Base-by-base conservation (phyloP, 2,888 invertebrate genomes). In the Acrobasis consociella region DNA sequence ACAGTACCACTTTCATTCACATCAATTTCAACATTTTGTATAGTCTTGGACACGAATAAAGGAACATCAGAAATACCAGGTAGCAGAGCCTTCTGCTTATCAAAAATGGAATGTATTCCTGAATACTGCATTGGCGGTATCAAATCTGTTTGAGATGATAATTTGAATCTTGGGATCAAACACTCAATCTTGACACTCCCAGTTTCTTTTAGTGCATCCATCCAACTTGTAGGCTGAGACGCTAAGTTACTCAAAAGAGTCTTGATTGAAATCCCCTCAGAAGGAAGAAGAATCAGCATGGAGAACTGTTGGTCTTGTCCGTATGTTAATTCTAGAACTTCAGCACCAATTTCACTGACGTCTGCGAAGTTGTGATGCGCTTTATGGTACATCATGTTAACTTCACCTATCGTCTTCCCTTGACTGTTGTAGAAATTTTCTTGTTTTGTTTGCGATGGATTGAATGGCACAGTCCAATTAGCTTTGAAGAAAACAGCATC, bases 1-100 rank as follows among this genome's bases (percentile, higher is more conserved):
- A 94, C 94, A 0, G 96, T 96, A 0, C 96, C 96, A 75, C 95
- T 94, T 83, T 96, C 96, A 61, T 94, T 94, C 0, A 96, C 96
- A 72, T 95, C 95, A 63, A 96, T 93, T 72, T 94, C 94, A 0
- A 96, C 95, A 72, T 94, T 95, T 74, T 96, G 96, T 15, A 95
- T 86, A 0, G 95, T 86, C 53, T 94, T 89, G 0, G 94, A 94
- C 2, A 96, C 90, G 72, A 85, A 94, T 16, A 95, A 80, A 8
- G 93, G 86, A 65, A 92, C 91, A 9, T 89, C 92, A 0, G 94
- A 90, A 50, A 96, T 93, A 16, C 94, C 94, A 9, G 94, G 89
- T 13, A 96, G 81, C 73, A 95, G 89, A 0, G 95, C 94, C 56
- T 79, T 84, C 0, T 81, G 72, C 0, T 79, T 75, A 71, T 94